Evolutionary conservation across 1,140 invertebrate species (phyloP), one percentile per base, ranked within the genome.

Genomic region (Philopotamus ludificatus): DNA sequence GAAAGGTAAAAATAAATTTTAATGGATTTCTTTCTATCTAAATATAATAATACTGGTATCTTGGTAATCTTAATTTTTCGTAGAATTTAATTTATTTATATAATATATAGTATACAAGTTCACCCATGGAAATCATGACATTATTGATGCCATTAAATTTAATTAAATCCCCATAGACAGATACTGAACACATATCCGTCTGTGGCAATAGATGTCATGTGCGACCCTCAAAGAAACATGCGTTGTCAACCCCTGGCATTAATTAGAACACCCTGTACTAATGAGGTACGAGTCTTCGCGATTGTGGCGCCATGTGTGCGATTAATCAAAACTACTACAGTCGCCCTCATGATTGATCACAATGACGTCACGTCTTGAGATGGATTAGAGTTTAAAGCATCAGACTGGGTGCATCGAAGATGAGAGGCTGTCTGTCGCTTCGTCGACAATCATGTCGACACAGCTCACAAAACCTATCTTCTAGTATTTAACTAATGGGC

Each of bases 401-500:
- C n/a, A n/a, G n/a, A n/a, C n/a, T n/a, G 41, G 41, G 9, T 44
- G n/a, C n/a, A 44, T 12, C 3, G 41, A 44, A 18, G 9, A 9
- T 1, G 41, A 44, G 41, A 39, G 34, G n/a, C n/a, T 15, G n/a
- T 18, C 49, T 25, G 10, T 51, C 28, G 49, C 23, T 51, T 25
- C 49, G 28, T 25, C 49, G 49, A 51, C n/a, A n/a, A n/a, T n/a
- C n/a, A n/a, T n/a, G n/a, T n/a, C n/a, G n/a, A n/a, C n/a, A n/a
- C n/a, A n/a, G n/a, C n/a, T n/a, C n/a, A n/a, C n/a, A n/a, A n/a
- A n/a, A n/a, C n/a, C n/a, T n/a, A n/a, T n/a, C n/a, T n/a, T n/a
- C 28, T 51, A 21, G 49, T 28, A 55, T 55, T 55, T 34, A 28
- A 34, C 55, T 58, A 58, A 58, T 58, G 55, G 55, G 41, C 41